Evolutionary conservation across 2,888 invertebrate genomes (phyloP).

Genomic region (Drosophila dives): DNA sequence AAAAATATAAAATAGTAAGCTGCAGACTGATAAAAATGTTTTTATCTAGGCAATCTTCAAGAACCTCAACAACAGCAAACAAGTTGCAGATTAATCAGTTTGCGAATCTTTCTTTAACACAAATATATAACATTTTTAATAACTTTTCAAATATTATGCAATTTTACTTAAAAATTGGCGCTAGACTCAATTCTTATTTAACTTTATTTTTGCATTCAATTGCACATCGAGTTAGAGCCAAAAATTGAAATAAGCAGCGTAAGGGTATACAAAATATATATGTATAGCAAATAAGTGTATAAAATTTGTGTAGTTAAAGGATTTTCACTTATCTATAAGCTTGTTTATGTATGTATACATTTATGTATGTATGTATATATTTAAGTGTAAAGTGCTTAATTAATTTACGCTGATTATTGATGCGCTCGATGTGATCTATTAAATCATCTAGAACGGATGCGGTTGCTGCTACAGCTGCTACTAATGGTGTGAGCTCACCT

Average conservation of each 20-base stretch:
- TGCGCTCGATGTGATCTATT: constrained; percentile 64
- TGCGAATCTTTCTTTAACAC: background rate
- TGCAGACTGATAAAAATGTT: background rate
- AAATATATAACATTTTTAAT: background rate
- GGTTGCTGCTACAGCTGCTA: constrained; percentile 17
- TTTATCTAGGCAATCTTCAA: background rate
- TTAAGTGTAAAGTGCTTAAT: constrained; percentile 53
- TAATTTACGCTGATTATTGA: constrained; percentile 67
- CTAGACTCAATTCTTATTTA: background rate
- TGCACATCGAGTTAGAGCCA: background rate
- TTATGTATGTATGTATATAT: background rate
- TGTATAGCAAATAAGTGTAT: constrained; percentile 9
- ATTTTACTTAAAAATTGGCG: background rate
- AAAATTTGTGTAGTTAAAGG: constrained; percentile 17
- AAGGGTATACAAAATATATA: constrained; percentile 19
- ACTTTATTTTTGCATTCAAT: background rate
- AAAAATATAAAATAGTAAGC: background rate
- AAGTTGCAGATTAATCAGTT: background rate
- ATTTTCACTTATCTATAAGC: constrained; percentile 18
- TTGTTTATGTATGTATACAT: background rate
- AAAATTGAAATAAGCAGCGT: background rate
- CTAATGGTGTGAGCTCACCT: constrained; percentile 43
- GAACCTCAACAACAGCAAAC: background rate
- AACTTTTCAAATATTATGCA: background rate
- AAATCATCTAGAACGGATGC: constrained; percentile 43